Conservation (phyloP, 2,797 vertebrate species). For the Staurois parvus region DNA sequence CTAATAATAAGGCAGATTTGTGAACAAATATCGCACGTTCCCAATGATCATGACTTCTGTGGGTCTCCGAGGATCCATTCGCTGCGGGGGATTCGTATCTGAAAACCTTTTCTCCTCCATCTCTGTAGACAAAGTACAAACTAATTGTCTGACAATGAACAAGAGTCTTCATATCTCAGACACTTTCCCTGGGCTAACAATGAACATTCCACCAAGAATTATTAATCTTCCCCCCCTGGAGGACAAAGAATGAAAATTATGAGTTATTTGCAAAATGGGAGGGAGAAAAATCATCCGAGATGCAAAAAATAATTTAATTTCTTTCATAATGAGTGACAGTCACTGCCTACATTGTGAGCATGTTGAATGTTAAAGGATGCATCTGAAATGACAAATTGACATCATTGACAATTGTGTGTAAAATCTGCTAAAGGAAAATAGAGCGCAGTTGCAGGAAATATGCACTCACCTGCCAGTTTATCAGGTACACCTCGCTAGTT, state of each 20-base stretch:
- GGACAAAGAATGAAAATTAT: slow-evolving; percentile 67
- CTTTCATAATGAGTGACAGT: slow-evolving; percentile 66
- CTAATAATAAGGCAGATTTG: slow-evolving; percentile 37
- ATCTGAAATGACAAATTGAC: background rate
- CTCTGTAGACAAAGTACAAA: slow-evolving; percentile 62
- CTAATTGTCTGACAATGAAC: slow-evolving; percentile 65
- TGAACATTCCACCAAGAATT: slow-evolving; percentile 67
- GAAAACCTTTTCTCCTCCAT: slow-evolving; percentile 2
- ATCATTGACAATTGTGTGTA: too few relatives aligned
- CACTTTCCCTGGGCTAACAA: slow-evolving; percentile 65
- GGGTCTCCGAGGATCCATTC: slow-evolving; percentile 34
- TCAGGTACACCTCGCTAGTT: too few relatives aligned
- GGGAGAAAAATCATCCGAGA: background rate
- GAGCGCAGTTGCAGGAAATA: too few relatives aligned
- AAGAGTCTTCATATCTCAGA: slow-evolving; percentile 67
- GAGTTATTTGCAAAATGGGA: slow-evolving; percentile 58
- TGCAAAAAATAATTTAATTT: background rate
- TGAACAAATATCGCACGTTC: slow-evolving; percentile 38
- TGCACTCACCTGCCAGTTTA: too few relatives aligned
- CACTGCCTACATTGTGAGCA: slow-evolving; percentile 62
- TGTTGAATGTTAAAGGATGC: slow-evolving; percentile 50
- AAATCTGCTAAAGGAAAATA: too few relatives aligned
- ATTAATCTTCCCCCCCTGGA: slow-evolving; percentile 60
- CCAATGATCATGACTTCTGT: slow-evolving; percentile 33
- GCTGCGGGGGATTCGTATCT: slow-evolving; percentile 51